phyloP scores from a whole-genome alignment of 30 jellyfish, hydroid and myxozoan species.

The Turritopsis rubra region DNA sequence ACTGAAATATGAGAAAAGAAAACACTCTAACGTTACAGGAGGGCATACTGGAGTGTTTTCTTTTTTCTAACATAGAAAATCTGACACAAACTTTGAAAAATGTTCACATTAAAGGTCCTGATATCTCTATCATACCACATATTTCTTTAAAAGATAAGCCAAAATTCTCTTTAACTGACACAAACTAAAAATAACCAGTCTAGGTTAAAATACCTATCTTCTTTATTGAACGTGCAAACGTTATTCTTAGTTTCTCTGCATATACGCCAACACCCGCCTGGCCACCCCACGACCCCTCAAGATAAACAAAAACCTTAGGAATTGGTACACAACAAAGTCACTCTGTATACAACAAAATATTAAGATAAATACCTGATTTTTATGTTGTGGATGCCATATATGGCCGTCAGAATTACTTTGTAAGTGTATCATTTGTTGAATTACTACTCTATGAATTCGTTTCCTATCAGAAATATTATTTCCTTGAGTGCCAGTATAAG shows the following conservation, averaged over 20 bases:
- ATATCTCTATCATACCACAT: neutral
- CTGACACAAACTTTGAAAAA: neutral
- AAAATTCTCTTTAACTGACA: neutral
- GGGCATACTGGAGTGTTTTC: too few species aligned
- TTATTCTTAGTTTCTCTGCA: too few species aligned
- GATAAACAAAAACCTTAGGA: too few species aligned
- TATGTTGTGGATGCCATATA: constrained; percentile 2
- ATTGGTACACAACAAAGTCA: too few species aligned
- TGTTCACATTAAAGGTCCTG: neutral
- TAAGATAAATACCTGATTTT: neutral
- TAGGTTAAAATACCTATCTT: too few species aligned
- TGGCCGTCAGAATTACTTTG: neutral
- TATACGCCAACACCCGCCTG: too few species aligned
- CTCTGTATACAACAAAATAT: too few species aligned
- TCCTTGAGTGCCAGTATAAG: too few species aligned
- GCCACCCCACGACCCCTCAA: too few species aligned
- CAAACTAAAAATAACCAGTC: neutral
- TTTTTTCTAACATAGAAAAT: neutral
- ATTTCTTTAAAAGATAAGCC: neutral
- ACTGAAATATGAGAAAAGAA: neutral
- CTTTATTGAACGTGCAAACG: too few species aligned
- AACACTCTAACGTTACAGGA: neutral
- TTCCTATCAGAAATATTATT: too few species aligned
- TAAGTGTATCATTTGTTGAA: neutral
- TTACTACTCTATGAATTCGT: neutral